Base-by-base conservation (phyloP, 2,888 invertebrate species). In the Drosophila rubida region DNA sequence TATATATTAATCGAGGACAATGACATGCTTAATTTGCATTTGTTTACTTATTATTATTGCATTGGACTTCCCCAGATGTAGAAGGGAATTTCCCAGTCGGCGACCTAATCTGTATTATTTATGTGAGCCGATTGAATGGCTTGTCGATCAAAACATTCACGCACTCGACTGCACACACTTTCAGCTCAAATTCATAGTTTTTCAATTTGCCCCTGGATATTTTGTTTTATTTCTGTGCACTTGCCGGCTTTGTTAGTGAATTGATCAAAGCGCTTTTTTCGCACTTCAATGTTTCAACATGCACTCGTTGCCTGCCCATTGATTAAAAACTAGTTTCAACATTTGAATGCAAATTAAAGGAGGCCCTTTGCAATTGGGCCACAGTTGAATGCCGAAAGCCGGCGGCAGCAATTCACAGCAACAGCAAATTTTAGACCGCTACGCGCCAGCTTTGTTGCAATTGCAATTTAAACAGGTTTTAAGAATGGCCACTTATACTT, bases 201-300 rank as follows among this genome's bases (percentile, higher is more conserved):
- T 67, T 44, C 45, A 61, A 49, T 61, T 59, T 58, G 9, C 8
- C 4, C 13, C 25, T 53, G 22, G 11, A 2, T 41, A 16, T 7
- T 41, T 67, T 60, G n/a, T 41, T 19, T n/a, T 23, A 13, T 19
- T 13, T 42, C 25, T 50, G 1, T 7, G 14, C 23, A 39, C 70
- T 60, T 45, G 7, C 42, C 11, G 19, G 46, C 61, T 49, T 68
- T 50, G 64, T 49, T 64, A 27, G 37, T 44, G 61, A 72, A 62
- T 62, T 65, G 63, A 65, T 75, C 72, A 71, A 63, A 69, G 75
- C 60, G 75, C 3, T 37, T 58, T 62, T 59, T 63, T 60, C 41
- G 35, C 62, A 65, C 65, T 75, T 62, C 39, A 69, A 42, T 62
- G 50, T 61, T 62, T 60, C 51, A 49, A 45, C 25, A 35, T 46